These are phyloP conservation scores for Temnothorax curvispinosus DNA, from an alignment of 1,140 invertebrate genomes.

Conservation along the genomic window DNA sequence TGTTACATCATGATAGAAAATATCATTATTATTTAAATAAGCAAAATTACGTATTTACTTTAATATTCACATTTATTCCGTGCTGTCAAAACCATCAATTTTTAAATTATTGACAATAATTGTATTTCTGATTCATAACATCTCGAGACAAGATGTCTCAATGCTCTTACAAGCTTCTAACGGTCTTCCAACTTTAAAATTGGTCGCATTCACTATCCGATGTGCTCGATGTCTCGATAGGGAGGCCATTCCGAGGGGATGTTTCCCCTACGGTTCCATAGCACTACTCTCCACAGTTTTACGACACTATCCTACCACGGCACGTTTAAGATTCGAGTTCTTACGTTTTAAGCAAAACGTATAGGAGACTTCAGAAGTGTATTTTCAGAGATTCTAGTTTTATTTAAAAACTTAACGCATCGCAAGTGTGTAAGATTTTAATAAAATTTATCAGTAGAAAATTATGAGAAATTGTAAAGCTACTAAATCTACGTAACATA, in stretches of 20 bases:
- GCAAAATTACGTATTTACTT: neutral
- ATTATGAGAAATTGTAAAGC: neutral
- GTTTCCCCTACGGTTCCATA: slow-evolving; percentile 69
- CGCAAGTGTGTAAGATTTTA: neutral
- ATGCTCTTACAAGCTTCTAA: slow-evolving; percentile 8
- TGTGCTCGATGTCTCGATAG: slow-evolving; percentile 63
- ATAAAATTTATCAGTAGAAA: neutral
- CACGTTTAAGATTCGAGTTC: slow-evolving; percentile 77
- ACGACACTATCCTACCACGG: slow-evolving; percentile 74
- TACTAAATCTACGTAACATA: neutral
- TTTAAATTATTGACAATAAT: neutral
- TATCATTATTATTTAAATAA: neutral
- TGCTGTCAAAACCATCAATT: neutral
- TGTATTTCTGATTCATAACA: neutral
- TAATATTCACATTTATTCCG: neutral
- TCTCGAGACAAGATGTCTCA: neutral
- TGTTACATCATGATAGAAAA: neutral
- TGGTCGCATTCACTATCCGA: slow-evolving; percentile 54
- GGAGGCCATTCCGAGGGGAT: slow-evolving; percentile 74
- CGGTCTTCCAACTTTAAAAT: slow-evolving; percentile 69
- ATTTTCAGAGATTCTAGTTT: slow-evolving; percentile 64
- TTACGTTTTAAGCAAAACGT: slow-evolving; percentile 79
- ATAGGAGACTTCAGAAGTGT: slow-evolving; percentile 67
- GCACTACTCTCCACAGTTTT: slow-evolving; percentile 74
- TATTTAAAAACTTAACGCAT: neutral